Base-by-base conservation (phyloP, 2,797 vertebrate genomes). In the Enteromius paludinosus region DNA sequence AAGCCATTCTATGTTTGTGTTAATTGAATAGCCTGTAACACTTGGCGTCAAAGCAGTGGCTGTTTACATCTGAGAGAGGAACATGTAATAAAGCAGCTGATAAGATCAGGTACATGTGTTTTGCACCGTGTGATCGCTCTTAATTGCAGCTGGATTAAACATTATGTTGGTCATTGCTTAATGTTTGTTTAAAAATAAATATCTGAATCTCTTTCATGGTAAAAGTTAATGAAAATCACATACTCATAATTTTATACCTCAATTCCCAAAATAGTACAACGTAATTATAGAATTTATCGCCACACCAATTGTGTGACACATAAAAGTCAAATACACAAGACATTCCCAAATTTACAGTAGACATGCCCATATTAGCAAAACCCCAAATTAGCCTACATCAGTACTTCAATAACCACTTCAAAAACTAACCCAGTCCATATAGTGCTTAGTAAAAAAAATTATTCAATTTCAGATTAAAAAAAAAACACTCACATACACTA, bases 1-100 rank as follows among this genome's bases (percentile, higher is more conserved):
- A 35, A 30, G 66, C 76, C 66, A 75, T 72, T 65, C 81, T 72
- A 66, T 52, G 49, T 77, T 83, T 54, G 69, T 43, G 59, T 87
- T 87, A 81, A 81, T 86, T 89, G 86, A 89, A 90, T 86, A 89
- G 92, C 92, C 90, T 87, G 91, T 93, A 92, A 87, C 49, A 59
- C 81, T 85, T 83, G 30, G 87, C 84, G 87, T 86, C 33, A 75
- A 84, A 88, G 84, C 78, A 87, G 73, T 61, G 73, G 83, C 85
- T 73, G 81, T 92, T 92, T 91, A 90, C 52, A 52, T 70, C 68
- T 14, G 85, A 80, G 85, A 85, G 84, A 89, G 85, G 88, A 91
- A 89, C 86, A 89, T 59, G 41, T 62, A 49, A 59, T 28, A 65
- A 25, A 20, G 69, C 47, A 73, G 35, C 45, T 12, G 17, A 49